Percentiles rank a stretch among this genome's conserved stretches.
These are phyloP conservation scores for Rhea pennata DNA, from an alignment of 2,113 vertebrate species.

Conservation along the genomic window DNA sequence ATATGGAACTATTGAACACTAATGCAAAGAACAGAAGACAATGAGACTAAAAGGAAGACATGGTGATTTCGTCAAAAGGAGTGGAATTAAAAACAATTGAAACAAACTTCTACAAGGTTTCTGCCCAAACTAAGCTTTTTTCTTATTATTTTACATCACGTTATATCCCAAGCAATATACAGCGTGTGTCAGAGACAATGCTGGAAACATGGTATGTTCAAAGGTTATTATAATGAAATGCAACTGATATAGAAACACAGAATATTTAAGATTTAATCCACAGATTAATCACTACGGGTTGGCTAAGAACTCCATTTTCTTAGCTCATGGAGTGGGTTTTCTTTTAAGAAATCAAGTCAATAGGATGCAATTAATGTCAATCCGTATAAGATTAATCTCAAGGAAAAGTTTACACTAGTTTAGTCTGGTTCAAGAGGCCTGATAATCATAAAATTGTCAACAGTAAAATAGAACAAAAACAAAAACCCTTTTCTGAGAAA, in stretches of 20 bases:
- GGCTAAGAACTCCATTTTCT: background rate
- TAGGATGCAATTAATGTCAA: background rate
- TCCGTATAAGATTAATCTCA: constrained; percentile 4
- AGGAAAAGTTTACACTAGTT: background rate
- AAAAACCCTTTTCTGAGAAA: background rate
- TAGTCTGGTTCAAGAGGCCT: background rate
- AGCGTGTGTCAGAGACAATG: background rate
- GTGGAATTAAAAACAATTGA: background rate
- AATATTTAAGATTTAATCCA: background rate
- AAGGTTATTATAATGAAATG: background rate
- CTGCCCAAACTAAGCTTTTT: background rate
- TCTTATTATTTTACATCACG: background rate
- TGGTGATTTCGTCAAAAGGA: background rate
- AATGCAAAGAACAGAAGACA: background rate
- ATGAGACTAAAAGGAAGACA: background rate
- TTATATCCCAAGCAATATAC: background rate
- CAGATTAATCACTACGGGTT: background rate
- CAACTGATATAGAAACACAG: background rate
- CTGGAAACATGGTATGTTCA: background rate
- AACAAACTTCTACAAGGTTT: background rate
- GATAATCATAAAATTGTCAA: background rate
- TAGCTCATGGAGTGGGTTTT: background rate
- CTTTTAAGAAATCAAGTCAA: background rate
- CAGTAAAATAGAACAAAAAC: background rate
- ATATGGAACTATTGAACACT: background rate